A percentile compares a stretch with the other conserved stretches of the same genome.
These are phyloP conservation scores for Drosophila peninsularis DNA, from an alignment of 2,888 invertebrate species.

Conservation along the genomic window DNA sequence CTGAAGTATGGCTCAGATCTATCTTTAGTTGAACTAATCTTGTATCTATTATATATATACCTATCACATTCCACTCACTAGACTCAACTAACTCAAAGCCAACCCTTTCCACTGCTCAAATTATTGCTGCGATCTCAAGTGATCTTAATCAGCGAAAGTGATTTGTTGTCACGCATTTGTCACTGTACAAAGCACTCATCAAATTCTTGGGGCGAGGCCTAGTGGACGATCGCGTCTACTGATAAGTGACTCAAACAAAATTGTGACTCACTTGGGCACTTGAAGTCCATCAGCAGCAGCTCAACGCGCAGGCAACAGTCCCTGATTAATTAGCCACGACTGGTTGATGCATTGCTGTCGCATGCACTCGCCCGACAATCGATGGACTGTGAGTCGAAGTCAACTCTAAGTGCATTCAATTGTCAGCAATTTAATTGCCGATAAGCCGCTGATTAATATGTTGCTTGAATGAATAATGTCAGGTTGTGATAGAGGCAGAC, in stretches of 20 bases:
- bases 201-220: conserved; percentile 22
- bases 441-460: conserved; percentile 71
- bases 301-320: conserved; percentile 50
- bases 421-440: conserved; percentile 47
- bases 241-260: conserved; percentile 55
- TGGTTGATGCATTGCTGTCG: conserved; percentile 67
- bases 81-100: not conserved
- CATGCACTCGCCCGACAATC: conserved; percentile 11
- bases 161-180: conserved; percentile 79
- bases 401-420: conserved; percentile 50
- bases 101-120: not conserved
- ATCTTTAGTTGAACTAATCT: not conserved
- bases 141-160: conserved; percentile 61
- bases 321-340: conserved; percentile 59
- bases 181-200: conserved; percentile 67
- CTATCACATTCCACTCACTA: not conserved
- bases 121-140: conserved; percentile 28
- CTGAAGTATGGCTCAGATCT: not conserved
- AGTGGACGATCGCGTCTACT: conserved; percentile 16
- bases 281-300: conserved; percentile 7
- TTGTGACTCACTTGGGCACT: conserved; percentile 54
- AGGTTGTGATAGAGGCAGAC: not conserved
- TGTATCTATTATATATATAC: not conserved
- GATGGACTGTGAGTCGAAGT: conserved; percentile 4
- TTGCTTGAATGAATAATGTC: conserved; percentile 43